Conservation (phyloP, 2,888 invertebrate species). For the Molanna angustata region DNA sequence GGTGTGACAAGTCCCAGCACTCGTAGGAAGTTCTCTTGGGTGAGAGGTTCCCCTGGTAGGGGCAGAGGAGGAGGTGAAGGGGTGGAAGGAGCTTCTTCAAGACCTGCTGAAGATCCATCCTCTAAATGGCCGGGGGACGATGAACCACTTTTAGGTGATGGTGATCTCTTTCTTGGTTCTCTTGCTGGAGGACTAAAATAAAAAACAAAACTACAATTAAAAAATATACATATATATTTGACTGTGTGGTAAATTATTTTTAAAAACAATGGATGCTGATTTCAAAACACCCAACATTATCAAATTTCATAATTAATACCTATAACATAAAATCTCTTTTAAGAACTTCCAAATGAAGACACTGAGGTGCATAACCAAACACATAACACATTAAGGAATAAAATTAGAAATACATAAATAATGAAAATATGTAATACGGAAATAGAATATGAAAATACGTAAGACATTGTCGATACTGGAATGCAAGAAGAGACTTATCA, state of each 20-base stretch:
- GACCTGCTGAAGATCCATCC: background rate
- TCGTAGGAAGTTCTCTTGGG: slow-evolving; percentile 48
- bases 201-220: background rate
- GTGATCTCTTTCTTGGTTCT: slow-evolving; percentile 19
- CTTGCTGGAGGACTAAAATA: slow-evolving; percentile 16
- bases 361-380: no score
- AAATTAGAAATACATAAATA: no score
- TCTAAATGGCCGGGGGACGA: slow-evolving; percentile 29
- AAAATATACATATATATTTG: background rate
- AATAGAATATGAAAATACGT: no score
- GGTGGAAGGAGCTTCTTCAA: slow-evolving; percentile 10
- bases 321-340: no score
- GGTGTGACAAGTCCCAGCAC: slow-evolving; percentile 48
- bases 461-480: no score
- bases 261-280: no score
- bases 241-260: no score
- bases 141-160: slow-evolving; percentile 25
- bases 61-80: slow-evolving; percentile 46
- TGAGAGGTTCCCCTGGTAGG: slow-evolving; percentile 41
- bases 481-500: no score
- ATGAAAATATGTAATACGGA: no score
- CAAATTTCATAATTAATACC: background rate
- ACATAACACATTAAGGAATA: no score
- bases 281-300: no score
- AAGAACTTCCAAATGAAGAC: no score